Evolutionary conservation across 2,113 vertebrate species (phyloP).

Genomic region (Tragelaphus strepsiceros): DNA sequence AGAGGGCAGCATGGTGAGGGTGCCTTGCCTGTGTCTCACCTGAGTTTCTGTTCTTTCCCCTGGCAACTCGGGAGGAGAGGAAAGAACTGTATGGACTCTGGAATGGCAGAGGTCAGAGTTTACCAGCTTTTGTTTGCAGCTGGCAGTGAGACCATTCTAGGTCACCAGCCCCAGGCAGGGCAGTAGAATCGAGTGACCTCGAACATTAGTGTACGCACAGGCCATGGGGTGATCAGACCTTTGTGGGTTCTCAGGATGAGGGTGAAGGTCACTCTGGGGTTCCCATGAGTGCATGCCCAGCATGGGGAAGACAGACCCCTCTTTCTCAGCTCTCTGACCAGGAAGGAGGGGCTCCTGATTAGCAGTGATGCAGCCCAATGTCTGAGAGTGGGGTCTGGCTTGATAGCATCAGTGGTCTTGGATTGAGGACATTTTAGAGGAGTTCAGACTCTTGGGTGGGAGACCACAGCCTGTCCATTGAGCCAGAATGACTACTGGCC

Average conservation of each 20-base stretch:
- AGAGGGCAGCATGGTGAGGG: not conserved
- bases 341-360: not conserved
- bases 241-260: not conserved
- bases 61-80: not conserved
- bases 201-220: accelerated
- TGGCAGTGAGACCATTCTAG: not conserved
- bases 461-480: not conserved
- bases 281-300: accelerated
- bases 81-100: not conserved
- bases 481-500: not conserved
- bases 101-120: not conserved
- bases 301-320: not conserved
- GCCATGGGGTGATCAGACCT: not conserved
- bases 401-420: not conserved
- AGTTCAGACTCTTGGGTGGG: no score
- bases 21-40: not conserved
- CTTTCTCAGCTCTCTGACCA: not conserved
- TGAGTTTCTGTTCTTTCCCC: not conserved
- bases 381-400: not conserved
- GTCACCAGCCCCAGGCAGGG: not conserved
- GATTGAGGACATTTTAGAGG: not conserved
- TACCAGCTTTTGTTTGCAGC: not conserved
- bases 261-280: not conserved
- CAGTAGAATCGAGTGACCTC: not conserved
- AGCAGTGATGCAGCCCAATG: accelerated